These are phyloP conservation scores for Torymus tubicola DNA, from an alignment of 2,888 invertebrate species.

Conservation along the genomic window DNA sequence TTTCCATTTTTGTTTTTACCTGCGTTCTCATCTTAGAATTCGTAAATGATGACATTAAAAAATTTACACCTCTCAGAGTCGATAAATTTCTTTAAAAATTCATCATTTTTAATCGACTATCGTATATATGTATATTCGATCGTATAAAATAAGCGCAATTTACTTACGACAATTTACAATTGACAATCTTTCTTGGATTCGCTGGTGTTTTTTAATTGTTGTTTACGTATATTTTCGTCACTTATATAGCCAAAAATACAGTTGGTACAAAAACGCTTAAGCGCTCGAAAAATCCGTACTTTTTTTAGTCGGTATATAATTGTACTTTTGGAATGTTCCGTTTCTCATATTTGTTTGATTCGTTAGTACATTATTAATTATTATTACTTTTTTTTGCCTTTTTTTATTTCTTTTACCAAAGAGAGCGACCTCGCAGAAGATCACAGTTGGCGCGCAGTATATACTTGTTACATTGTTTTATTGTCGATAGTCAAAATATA, in stretches of 20 bases:
- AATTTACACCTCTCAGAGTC: conserved; percentile 28
- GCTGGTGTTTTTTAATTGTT: conserved; percentile 6
- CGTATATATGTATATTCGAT: conserved; percentile 17
- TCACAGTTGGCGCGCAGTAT: conserved; percentile 45
- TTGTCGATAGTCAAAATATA: conserved; percentile 47
- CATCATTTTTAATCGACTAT: conserved; percentile 24
- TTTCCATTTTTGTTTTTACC: neutral
- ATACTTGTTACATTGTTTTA: conserved; percentile 32
- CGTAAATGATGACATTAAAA: neutral
- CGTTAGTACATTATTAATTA: neutral
- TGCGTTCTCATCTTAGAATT: no score
- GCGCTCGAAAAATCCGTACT: conserved; percentile 5
- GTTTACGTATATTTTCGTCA: neutral
- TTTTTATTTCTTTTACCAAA: conserved; percentile 15
- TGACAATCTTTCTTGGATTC: neutral
- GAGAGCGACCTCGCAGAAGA: conserved; percentile 33
- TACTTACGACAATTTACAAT: neutral
- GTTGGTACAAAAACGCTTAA: no score
- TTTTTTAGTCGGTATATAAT: neutral
- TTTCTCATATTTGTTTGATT: conserved; percentile 27
- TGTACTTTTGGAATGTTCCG: conserved; percentile 53
- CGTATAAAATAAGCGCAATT: conserved; percentile 22
- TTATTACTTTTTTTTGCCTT: no score
- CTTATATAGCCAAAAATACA: no score
- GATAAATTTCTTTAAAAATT: conserved; percentile 17